Base-by-base conservation (phyloP, 2,888 invertebrate genomes). In the Monochamus alternatus region DNA sequence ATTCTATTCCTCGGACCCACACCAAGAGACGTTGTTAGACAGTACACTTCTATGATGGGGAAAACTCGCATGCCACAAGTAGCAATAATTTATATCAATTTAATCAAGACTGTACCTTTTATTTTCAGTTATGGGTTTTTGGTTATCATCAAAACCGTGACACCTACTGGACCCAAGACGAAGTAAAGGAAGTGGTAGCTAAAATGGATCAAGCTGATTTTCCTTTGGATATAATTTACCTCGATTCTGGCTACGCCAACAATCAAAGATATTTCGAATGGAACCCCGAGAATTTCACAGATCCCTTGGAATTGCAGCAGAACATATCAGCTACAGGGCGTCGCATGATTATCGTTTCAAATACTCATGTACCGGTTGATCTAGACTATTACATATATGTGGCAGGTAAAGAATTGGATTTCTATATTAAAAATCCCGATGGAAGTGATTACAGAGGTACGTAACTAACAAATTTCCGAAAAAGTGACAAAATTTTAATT, bases 221-320 rank as follows among this genome's bases (percentile, higher is more conserved):
- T 55, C 98, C 99, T 2, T 91, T 96, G 88, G 99, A 99, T 89
- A 96, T 95, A 0, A 93, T 99, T 87, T 99, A 99, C 99, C 91
- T 99, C 52, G 99, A 99, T 89, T 98, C 99, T 87, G 99, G 99
- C 88, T 97, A 99, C 87, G 98, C 99, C 0, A 96, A 98, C 87
- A 92, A 93, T 67, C 98, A 98, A 55, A 79, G 78, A 65, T 85
- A 83, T 75, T 85, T 99, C 89, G 98, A 98, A 0, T 99, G 99
- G 99, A 98, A 99, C 87, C 88, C 91, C 0, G 91, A 93, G 71
- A 97, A 96, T 87, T 99, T 98, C 89, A 90, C 95, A 0, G 91
- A 95, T 84, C 82, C 82, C 0, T 80, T 93, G 3, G 94, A 94
- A 9, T 97, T 99, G 97, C 92, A 97, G 0, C 92, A 94, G 68